A percentile compares a stretch with the other conserved stretches of the same genome.
Evolutionary conservation across 2,888 invertebrate genomes (phyloP).

Genomic region (Leptinotarsa tumamoca): DNA sequence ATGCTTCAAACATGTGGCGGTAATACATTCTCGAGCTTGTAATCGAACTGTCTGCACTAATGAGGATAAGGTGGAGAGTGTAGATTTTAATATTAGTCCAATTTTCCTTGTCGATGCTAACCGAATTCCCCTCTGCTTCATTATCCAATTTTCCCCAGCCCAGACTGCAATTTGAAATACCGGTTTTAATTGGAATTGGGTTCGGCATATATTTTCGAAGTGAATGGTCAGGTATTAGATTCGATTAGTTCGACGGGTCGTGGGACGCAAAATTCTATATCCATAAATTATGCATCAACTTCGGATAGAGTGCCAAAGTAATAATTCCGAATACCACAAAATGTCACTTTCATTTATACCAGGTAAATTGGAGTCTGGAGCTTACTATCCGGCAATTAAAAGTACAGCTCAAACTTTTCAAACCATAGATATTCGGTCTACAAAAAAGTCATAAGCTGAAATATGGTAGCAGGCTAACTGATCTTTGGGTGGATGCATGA

Average conservation of each 20-base stretch:
- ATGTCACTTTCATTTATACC: not conserved
- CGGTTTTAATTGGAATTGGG: conserved; percentile 34
- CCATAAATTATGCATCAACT: not conserved
- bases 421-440: too few species aligned
- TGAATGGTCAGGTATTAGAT: conserved; percentile 19
- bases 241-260: conserved; percentile 10
- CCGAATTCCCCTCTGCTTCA: conserved; percentile 33
- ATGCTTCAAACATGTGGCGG: conserved; percentile 28
- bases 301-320: not conserved
- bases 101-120: conserved; percentile 32
- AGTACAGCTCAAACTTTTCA: too few species aligned
- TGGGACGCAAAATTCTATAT: not conserved
- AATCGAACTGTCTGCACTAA: conserved; percentile 34
- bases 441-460: too few species aligned
- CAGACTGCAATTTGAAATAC: conserved; percentile 28
- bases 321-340: not conserved
- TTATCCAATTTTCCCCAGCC: conserved; percentile 32
- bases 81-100: conserved; percentile 36
- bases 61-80: conserved; percentile 33
- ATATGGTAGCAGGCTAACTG: too few species aligned
- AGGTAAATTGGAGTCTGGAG: too few species aligned
- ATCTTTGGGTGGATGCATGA: too few species aligned
- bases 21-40: conserved; percentile 28
- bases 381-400: too few species aligned
- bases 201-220: conserved; percentile 17